Evolutionary conservation across 2,113 vertebrate species (phyloP).

Genomic region (Choloepus hoffmanni): DNA sequence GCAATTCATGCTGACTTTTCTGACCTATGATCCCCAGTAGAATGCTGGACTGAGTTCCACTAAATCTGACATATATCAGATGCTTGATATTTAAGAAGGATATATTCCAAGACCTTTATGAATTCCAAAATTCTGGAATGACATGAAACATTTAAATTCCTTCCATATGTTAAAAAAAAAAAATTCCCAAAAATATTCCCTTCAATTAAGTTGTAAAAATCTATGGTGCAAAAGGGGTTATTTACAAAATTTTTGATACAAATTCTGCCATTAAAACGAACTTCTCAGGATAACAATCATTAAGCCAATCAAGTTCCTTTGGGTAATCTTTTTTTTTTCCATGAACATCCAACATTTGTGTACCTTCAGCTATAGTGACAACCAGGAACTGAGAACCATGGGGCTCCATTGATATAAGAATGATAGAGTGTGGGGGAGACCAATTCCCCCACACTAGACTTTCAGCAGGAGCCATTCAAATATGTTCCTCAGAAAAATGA

Average conservation of each 20-base stretch:
- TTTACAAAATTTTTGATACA: neutral
- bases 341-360: rapidly evolving
- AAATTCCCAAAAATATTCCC: neutral
- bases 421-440: no score
- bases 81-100: neutral
- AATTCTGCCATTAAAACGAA: no score
- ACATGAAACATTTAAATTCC: neutral
- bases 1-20: rapidly evolving
- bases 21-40: neutral
- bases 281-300: rapidly evolving
- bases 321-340: neutral
- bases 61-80: neutral
- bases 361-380: rapidly evolving
- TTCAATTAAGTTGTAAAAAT: neutral
- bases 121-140: neutral
- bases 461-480: neutral
- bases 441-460: neutral
- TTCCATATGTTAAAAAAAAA: neutral
- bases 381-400: neutral
- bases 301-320: neutral
- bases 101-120: neutral
- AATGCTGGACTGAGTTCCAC: neutral
- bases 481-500: neutral
- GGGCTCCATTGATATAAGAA: rapidly evolving
- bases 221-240: neutral